These are phyloP conservation scores for Desoria tigrina DNA, from an alignment of 2,888 invertebrate species.

Conservation along the genomic window DNA sequence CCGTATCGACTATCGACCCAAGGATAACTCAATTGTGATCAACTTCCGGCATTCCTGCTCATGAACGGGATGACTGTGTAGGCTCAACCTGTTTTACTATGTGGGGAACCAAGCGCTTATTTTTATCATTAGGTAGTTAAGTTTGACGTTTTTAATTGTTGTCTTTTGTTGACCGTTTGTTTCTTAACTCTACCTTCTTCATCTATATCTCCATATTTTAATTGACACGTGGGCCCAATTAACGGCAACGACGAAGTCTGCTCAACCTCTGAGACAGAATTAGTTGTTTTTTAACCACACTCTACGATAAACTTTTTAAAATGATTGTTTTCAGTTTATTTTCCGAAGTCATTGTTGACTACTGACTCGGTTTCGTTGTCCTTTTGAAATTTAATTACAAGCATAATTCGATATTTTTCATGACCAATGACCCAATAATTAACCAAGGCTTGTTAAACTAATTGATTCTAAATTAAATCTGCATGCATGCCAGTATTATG, in stretches of 20 bases:
- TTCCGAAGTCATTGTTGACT: background rate
- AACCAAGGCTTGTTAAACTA: no score
- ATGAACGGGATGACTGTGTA: no score
- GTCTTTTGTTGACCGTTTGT: constrained; percentile 1
- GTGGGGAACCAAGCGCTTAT: no score
- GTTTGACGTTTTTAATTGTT: no score
- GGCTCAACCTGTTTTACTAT: no score
- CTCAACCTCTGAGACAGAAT: constrained; percentile 4
- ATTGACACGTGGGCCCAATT: constrained; percentile 11
- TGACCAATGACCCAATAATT: no score
- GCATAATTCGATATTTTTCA: no score
- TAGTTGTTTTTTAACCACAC: constrained; percentile 14
- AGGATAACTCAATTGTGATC: no score
- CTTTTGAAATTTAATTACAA: no score
- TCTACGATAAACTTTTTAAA: no score
- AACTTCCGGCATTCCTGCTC: background rate
- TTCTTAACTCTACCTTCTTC: background rate
- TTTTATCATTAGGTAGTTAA: no score
- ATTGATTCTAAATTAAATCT: background rate
- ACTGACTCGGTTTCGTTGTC: background rate
- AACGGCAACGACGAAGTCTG: constrained; percentile 13
- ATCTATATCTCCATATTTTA: background rate
- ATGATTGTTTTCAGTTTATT: background rate
- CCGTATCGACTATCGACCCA: no score
- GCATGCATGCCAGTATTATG: constrained; percentile 2